These are phyloP conservation scores for Pungitius pungitius DNA, from an alignment of 2,113 vertebrate genomes.

Conservation along the genomic window DNA sequence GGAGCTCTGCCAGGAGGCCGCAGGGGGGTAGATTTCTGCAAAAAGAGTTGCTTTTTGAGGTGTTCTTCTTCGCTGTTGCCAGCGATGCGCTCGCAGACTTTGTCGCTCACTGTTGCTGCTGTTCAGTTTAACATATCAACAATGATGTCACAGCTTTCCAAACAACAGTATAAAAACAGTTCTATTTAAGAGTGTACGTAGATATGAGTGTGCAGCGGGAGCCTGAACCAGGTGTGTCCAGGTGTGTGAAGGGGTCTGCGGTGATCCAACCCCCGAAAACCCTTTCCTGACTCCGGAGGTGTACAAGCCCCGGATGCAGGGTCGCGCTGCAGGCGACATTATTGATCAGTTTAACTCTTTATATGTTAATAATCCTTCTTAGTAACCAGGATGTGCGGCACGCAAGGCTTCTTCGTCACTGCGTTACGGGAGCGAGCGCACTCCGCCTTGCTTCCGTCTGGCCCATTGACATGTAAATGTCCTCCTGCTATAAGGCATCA, in stretches of 20 bases:
- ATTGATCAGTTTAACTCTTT: not conserved
- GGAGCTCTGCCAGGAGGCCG: too few species aligned
- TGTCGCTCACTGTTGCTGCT: not conserved
- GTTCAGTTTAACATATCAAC: not conserved
- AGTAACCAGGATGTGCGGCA: conserved; percentile 14
- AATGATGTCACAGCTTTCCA: not conserved
- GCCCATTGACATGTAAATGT: conserved; percentile 92
- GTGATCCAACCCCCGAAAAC: too few species aligned
- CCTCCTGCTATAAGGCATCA: conserved; percentile 85
- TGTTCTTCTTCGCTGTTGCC: too few species aligned
- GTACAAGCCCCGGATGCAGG: too few species aligned
- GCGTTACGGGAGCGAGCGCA: conserved; percentile 53
- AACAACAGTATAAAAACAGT: not conserved
- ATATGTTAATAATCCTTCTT: conserved; percentile 43
- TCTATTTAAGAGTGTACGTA: too few species aligned
- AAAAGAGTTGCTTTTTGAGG: too few species aligned
- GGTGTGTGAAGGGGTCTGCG: too few species aligned
- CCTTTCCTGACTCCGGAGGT: too few species aligned
- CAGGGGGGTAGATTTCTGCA: too few species aligned
- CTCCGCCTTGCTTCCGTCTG: conserved; percentile 69
- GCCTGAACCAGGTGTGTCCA: too few species aligned
- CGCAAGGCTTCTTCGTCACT: conserved; percentile 44
- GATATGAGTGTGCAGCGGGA: too few species aligned
- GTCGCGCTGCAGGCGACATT: not conserved
- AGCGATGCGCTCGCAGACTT: not conserved